phyloP scores from a whole-genome alignment of 2,797 vertebrate genomes.

The Etheostoma perlongum region DNA sequence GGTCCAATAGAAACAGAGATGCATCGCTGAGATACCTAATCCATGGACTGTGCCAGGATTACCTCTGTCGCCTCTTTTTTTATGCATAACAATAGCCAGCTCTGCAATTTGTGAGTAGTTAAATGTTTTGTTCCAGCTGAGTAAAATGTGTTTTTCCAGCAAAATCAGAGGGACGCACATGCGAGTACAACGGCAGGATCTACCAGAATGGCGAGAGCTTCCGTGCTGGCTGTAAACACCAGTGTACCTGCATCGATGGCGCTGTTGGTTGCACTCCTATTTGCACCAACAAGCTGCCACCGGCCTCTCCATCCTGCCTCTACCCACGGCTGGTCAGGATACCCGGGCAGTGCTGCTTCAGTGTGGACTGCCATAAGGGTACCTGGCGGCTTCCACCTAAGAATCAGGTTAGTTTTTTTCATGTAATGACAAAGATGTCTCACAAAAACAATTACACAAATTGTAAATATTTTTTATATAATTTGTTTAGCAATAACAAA shows the following conservation, averaged over 20 bases:
- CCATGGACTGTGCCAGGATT: conserved; percentile 21
- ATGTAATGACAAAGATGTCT: not conserved
- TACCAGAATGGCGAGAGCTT: conserved; percentile 88
- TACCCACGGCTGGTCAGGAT: conserved; percentile 82
- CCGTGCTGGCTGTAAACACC: conserved; percentile 86
- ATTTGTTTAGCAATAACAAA: not conserved
- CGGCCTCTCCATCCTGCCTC: conserved; percentile 78
- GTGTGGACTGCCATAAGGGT: conserved; percentile 79
- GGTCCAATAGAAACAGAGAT: not conserved
- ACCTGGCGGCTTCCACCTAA: conserved; percentile 70
- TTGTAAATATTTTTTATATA: not conserved
- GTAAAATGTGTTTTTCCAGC: conserved; percentile 68
- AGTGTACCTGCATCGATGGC: conserved; percentile 87
- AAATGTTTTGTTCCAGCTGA: conserved; percentile 6
- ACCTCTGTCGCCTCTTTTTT: not conserved
- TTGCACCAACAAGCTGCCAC: conserved; percentile 81
- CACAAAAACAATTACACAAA: no score
- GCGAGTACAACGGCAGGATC: conserved; percentile 85
- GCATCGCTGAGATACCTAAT: conserved; percentile 14
- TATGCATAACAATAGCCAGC: not conserved
- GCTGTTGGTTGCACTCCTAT: conserved; percentile 85
- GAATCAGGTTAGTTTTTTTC: conserved; percentile 53
- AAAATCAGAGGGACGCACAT: conserved; percentile 84
- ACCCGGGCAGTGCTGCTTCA: conserved; percentile 86
- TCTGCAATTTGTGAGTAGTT: not conserved